Base-by-base conservation (phyloP, 2,113 vertebrate species). In the Rhodinocichla rosea region DNA sequence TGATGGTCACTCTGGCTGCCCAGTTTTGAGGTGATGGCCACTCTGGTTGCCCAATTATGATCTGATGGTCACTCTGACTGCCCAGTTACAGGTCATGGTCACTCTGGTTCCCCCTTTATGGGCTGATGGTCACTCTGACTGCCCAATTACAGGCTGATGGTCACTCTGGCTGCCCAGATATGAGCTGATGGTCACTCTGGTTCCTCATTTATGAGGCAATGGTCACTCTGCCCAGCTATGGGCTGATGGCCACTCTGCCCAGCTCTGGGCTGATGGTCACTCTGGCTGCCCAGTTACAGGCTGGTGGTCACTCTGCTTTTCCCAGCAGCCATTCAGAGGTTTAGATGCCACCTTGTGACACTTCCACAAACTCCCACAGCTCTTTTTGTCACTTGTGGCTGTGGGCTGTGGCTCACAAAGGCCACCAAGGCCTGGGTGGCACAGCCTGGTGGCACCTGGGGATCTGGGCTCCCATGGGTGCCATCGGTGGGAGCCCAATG, bases 11-110 rank as follows among this genome's bases (percentile, higher is more conserved):
- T 33, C 7, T 23, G 15, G 7, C 6, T 45, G 64, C 6, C 15
- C 30, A 65, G 3, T 19, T n/a, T 7, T 2, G n/a, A 2, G 22
- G 1, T 32, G 39, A 15, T 32, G 62, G 62, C 33, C 62, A 64
- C 13, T 50, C 15, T 59, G 73, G 2, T 0, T 30, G 6, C 5
- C 19, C 55, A 35, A 2, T 17, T 28, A 13, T 2, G 7, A 3
- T 11, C 0, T 40, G 37, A 53, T 53, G 21, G 50, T 53, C 49
- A 71, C 20, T 47, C 11, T 75, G 40, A 1, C 0, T 35, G 13
- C 6, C 33, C 42, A 47, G 4, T 8, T 30, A 9, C 0, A 9
- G 10, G 30, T n/a, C 24, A 37, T 70, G 67, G 47, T 28, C n/a
- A 69, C 26, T 69, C 13, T 79, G 56, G n/a, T n/a, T n/a, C n/a